Percentiles rank a stretch among this genome's conserved stretches.
phyloP scores from a whole-genome alignment of 2,888 invertebrate genomes.

The Troides helena region DNA sequence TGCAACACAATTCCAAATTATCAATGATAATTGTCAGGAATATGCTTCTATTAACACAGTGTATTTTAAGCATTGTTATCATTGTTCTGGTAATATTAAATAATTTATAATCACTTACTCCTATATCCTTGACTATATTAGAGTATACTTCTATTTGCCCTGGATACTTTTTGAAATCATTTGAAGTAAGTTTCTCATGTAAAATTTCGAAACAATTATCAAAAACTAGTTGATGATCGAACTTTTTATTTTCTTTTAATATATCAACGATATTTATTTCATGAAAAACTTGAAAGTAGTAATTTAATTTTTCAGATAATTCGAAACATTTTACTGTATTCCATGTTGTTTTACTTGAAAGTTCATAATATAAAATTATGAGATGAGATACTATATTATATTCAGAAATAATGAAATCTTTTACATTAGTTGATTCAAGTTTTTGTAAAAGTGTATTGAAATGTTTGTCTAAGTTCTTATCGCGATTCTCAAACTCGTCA shows the following conservation, averaged over 20 bases:
- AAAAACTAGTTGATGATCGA: slow-evolving; percentile 56
- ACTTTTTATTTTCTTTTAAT: slow-evolving; percentile 41
- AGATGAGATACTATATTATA: slow-evolving; percentile 46
- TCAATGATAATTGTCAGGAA: slow-evolving; percentile 57
- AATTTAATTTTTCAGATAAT: slow-evolving; percentile 47
- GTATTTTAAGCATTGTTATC: slow-evolving; percentile 53
- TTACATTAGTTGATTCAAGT: slow-evolving; percentile 46
- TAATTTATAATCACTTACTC: slow-evolving; percentile 41
- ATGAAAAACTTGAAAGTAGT: slow-evolving; percentile 47
- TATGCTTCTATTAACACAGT: slow-evolving; percentile 53
- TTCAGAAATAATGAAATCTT: slow-evolving; percentile 38
- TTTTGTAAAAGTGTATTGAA: slow-evolving; percentile 45
- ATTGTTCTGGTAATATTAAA: slow-evolving; percentile 47
- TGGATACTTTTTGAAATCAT: slow-evolving; percentile 62
- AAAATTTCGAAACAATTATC: slow-evolving; percentile 55
- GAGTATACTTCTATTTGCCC: slow-evolving; percentile 60
- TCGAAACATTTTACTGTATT: slow-evolving; percentile 45
- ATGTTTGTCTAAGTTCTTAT: slow-evolving; percentile 44
- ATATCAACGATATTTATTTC: slow-evolving; percentile 46
- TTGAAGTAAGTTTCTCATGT: slow-evolving; percentile 53
- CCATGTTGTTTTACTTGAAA: slow-evolving; percentile 52
- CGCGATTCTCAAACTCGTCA: slow-evolving; percentile 51
- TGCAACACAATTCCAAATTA: slow-evolving; percentile 57
- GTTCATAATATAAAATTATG: slow-evolving; percentile 55
- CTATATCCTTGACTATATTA: slow-evolving; percentile 47